Evolutionary conservation across 2,888 invertebrate genomes (phyloP).

Genomic region (Troides aeacus): DNA sequence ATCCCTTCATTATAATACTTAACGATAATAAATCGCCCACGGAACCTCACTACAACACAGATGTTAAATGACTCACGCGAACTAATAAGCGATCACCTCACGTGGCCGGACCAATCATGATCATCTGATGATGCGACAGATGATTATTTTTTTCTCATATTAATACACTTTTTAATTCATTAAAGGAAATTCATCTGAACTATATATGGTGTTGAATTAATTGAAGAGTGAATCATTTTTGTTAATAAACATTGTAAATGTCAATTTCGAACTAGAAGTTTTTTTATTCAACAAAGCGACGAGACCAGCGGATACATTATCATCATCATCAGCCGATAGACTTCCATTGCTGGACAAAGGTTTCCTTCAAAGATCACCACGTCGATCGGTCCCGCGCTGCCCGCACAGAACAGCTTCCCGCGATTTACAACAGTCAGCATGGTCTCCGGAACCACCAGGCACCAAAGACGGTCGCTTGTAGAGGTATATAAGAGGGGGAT

Average conservation of each 20-base stretch:
- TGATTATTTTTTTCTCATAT: slow-evolving; percentile 10
- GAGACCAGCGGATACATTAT: no score
- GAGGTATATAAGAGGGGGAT: no score
- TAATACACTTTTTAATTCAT: background rate
- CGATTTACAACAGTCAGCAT: no score
- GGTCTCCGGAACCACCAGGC: no score
- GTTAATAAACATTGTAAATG: background rate
- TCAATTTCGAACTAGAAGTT: no score
- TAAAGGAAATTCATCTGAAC: slow-evolving; percentile 3
- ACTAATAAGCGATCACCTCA: slow-evolving; percentile 10
- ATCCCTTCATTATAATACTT: background rate
- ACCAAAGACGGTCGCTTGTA: no score
- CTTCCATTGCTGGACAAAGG: no score
- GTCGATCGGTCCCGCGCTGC: no score
- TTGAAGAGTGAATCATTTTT: background rate
- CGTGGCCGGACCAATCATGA: slow-evolving; percentile 14
- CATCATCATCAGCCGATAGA: no score
- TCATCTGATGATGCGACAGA: slow-evolving; percentile 17
- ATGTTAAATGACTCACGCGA: slow-evolving; percentile 14
- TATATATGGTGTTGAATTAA: slow-evolving; percentile 3
- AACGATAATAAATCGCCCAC: slow-evolving; percentile 11
- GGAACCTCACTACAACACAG: slow-evolving; percentile 7
- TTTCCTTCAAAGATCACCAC: no score
- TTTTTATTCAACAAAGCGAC: no score
- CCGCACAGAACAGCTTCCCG: no score